phyloP scores from a whole-genome alignment of 2,113 vertebrate genomes.

The Psilopsiagon aymara region DNA sequence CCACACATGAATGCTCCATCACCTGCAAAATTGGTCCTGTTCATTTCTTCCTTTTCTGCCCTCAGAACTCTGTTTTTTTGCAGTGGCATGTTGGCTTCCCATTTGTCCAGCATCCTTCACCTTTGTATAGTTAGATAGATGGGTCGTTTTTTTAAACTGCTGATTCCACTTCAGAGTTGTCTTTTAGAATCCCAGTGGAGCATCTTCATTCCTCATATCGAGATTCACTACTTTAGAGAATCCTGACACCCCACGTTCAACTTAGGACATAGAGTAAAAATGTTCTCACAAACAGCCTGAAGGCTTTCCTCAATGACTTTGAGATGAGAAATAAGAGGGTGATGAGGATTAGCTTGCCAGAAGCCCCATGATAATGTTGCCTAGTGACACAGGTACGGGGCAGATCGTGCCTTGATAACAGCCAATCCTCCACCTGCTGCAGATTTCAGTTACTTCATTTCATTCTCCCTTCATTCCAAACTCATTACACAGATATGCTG shows the following conservation, averaged over 20 bases:
- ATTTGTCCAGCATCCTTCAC: not conserved
- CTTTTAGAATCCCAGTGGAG: not conserved
- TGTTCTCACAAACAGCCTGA: not conserved
- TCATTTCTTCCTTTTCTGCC: not conserved
- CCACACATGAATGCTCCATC: accelerated
- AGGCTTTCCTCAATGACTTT: not conserved
- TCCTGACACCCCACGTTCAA: not conserved
- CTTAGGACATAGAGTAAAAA: not conserved
- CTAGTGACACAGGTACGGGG: not conserved
- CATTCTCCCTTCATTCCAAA: not conserved
- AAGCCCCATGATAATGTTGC: not conserved
- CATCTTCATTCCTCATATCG: not conserved
- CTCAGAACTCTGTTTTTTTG: not conserved
- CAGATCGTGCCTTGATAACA: not conserved
- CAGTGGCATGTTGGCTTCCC: not conserved
- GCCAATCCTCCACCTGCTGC: not conserved
- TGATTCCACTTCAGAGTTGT: not conserved
- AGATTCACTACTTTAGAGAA: not conserved
- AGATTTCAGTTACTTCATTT: not conserved
- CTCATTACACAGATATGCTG: not conserved
- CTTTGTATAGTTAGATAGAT: not conserved
- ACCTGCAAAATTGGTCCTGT: not conserved
- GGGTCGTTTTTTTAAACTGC: not conserved
- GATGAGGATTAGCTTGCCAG: not conserved
- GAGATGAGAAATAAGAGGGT: not conserved